Evolutionary conservation across 2,888 invertebrate genomes (phyloP).

Genomic region (Rotaria sp.): DNA sequence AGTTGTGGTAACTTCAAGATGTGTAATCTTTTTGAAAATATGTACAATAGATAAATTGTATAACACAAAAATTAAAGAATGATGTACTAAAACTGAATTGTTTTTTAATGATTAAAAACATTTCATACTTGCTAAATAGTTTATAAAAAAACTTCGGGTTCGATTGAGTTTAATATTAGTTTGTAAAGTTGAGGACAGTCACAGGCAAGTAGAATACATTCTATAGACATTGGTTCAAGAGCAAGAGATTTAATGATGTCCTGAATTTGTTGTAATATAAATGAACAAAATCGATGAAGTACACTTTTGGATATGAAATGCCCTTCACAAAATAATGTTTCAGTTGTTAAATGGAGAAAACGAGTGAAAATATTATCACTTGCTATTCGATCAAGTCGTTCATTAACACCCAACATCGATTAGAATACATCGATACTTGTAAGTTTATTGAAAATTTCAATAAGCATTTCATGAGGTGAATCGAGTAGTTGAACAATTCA

Average conservation of each 20-base stretch:
- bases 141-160: background rate
- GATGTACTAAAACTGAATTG: no score
- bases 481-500: background rate
- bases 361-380: background rate
- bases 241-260: background rate
- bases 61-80: background rate
- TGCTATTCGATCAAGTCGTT: background rate
- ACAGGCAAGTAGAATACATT: background rate
- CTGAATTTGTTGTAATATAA: background rate
- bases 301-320: background rate
- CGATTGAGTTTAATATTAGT: background rate
- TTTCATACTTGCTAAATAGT: background rate
- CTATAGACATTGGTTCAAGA: background rate
- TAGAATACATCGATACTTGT: background rate
- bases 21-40: background rate
- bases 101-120: background rate
- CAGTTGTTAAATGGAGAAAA: background rate
- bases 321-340: background rate
- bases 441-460: background rate
- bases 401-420: background rate
- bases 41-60: background rate
- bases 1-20: background rate
- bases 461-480: background rate
- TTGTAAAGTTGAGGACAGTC: background rate
- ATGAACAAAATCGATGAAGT: background rate